A percentile compares a stretch with the other conserved stretches of the same genome.
These are phyloP conservation scores for Darwinula stevensoni DNA, from an alignment of 2,888 invertebrate genomes.

Conservation along the genomic window DNA sequence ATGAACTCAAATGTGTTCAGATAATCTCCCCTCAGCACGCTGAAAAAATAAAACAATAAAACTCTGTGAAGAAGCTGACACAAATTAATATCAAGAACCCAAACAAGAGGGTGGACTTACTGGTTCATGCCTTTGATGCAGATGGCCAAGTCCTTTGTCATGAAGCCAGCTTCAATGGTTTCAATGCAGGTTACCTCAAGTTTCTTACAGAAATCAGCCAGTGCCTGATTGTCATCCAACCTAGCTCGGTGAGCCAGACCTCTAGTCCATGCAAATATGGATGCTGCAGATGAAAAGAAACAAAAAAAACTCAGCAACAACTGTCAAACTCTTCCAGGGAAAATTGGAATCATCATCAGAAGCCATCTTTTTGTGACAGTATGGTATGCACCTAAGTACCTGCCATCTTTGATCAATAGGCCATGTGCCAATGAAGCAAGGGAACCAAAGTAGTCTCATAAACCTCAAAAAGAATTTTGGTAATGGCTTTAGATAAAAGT, in stretches of 20 bases:
- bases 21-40: constrained; percentile 44
- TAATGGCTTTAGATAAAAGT: too few relatives aligned
- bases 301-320: neutral
- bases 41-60: constrained; percentile 13
- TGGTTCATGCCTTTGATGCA: constrained; percentile 71
- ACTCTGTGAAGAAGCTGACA: neutral
- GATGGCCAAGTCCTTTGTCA: constrained; percentile 97
- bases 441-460: too few relatives aligned
- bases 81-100: neutral
- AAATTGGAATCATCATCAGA: too few relatives aligned
- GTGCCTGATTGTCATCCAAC: constrained; percentile 46
- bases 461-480: too few relatives aligned
- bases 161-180: constrained; percentile 73
- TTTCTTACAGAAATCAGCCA: constrained; percentile 49
- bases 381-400: too few relatives aligned
- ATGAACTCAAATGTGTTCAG: constrained; percentile 90
- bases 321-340: neutral
- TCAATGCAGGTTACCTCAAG: constrained; percentile 71
- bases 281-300: constrained; percentile 23
- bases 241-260: constrained; percentile 81
- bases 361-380: too few relatives aligned
- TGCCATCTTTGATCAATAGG: too few relatives aligned
- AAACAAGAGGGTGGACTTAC: constrained; percentile 20
- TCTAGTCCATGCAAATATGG: constrained; percentile 93
- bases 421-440: too few relatives aligned